Evolutionary conservation across 2,888 invertebrate genomes (phyloP), one percentile per base, ranked within the genome.

Genomic region (Hipparchia semele): DNA sequence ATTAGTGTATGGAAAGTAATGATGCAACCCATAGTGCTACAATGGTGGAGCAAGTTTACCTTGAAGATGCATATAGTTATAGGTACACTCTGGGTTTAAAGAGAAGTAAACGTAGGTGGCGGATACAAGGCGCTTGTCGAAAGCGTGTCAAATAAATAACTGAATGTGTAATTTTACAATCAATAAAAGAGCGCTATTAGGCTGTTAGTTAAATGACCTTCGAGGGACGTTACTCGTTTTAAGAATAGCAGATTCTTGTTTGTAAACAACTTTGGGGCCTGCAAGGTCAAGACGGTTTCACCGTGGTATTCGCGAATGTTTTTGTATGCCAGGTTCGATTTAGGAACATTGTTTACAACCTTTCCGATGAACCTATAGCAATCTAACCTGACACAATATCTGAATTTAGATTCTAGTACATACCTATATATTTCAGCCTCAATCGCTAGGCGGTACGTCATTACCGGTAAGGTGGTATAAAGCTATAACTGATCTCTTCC

Each of bases 191-290:
- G 53, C 51, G 51, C 23, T 51, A 39, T 39, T 39, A 60, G 65
- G 23, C 23, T 23, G 13, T 8, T 23, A 60, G 65, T 51, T 23
- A 66, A 39, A 54, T 39, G 39, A 56, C 54, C 66, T 54, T 54
- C 66, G 53, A 67, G n/a, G 51, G 51, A 45, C 54, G 54, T 54
- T 10, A n/a, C 39, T 66, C 7, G 66, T 12, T 66, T 39, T 23
- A 39, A 66, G 65, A 67, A 67, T 67, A 67, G 66, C 66, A 33
- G 54, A 67, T 67, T 67, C 66, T 67, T 67, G 66, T 67, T 67
- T 67, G 66, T 67, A 67, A 67, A 67, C 66, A 67, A 67, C 66
- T 54, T 56, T 12, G 45, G 45, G 39, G 45, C 10, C 39, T 45
- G 2, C 66, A 67, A 67, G 66, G 66, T 54, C 54, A 67, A 6